Evolutionary conservation across 2,113 vertebrate species (phyloP), one percentile per base, ranked within the genome.

Genomic region (Entelurus aequoreus): DNA sequence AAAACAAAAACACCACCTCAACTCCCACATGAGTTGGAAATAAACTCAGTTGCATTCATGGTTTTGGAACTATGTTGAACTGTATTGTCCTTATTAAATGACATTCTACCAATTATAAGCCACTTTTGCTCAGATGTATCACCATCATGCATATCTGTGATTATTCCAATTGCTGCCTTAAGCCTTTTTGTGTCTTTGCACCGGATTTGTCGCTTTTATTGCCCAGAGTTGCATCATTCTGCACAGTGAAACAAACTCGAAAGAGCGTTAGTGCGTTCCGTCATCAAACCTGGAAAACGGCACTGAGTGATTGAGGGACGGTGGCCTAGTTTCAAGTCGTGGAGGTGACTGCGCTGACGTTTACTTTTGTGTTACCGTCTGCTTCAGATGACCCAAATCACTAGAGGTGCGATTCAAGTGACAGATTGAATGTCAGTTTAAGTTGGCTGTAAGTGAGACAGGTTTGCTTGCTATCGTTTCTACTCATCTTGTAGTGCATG

Each of bases 171-270:
- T 64, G 47, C 64, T 4, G 65, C 68, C 75, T 77, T 50, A 47
- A 71, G 65, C 21, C 38, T 63, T 64, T 71, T 52, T 47, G 11
- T 60, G 53, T 47, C 61, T 8, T 40, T 47, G 54, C 72, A 63
- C 48, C 15, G 10, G 37, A 12, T 55, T 54, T 75, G 48, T 62
- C 54, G 14, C 36, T 28, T 50, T 71, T 69, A 77, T 85, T 84
- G 56, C 78, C 8, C 13, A 1, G 42, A 0, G 37, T 87, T 87
- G 72, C 82, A 75, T 87, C 82, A 84, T 68, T 67, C 68, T 65
- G 52, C 68, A 66, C 54, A 56, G 70, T 51, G 60, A 57, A 52
- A 68, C 28, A 71, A 60, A 59, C 68, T 40, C 42, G 4, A 28
- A 69, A 59, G 56, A 68, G 54, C 6, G 35, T 59, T 62, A 51